Evolutionary conservation across 1,140 invertebrate genomes (phyloP), one percentile per base, ranked within the genome.

Genomic region (Neodiprion fabricii): DNA sequence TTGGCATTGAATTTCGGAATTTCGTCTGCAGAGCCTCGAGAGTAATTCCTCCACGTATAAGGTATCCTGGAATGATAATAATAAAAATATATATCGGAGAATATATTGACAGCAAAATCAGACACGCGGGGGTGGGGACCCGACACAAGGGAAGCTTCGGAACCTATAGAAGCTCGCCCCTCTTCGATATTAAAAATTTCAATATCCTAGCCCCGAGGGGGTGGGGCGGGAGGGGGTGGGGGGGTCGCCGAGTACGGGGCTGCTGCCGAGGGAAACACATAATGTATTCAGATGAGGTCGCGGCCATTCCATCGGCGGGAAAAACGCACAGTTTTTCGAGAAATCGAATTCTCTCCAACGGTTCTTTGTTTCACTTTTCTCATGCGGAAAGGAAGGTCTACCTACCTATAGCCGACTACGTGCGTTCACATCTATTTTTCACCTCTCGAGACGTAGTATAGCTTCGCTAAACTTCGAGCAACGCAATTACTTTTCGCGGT

Each of bases 261-360:
- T 40, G 28, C 28, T 40, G 28, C 28, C 28, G 53, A 86, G 83
- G 85, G 86, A 88, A 88, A 88, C 86, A 87, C 85, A 88, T 88
- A 88, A 88, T 88, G 86, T 88, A 88, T 88, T 88, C 87, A 88
- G 85, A 86, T 87, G 85, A 87, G 86, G 87, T 88, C 86, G 82
- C 87, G 85, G 86, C 86, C 87, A 88, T 88, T 88, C 87, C 88
- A 88, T 87, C 84, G 86, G 85, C 85, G 86, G 85, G 86, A 87
- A 88, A 88, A 88, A 87, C 86, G 86, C 85, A 88, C 86, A 88
- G 86, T 88, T 88, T 87, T 88, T 86, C 83, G 80, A 82, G 82
- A 84, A 88, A 88, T 88, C 87, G 85, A 88, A 88, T 86, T 83
- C 85, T 12, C 73, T 72, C 75, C 67, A 72, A 12, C 12, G 14